A percentile compares a stretch with the other conserved stretches of the same genome.
Evolutionary conservation across 2,888 invertebrate genomes (phyloP).

Genomic region (Lycocerus yunnanus): DNA sequence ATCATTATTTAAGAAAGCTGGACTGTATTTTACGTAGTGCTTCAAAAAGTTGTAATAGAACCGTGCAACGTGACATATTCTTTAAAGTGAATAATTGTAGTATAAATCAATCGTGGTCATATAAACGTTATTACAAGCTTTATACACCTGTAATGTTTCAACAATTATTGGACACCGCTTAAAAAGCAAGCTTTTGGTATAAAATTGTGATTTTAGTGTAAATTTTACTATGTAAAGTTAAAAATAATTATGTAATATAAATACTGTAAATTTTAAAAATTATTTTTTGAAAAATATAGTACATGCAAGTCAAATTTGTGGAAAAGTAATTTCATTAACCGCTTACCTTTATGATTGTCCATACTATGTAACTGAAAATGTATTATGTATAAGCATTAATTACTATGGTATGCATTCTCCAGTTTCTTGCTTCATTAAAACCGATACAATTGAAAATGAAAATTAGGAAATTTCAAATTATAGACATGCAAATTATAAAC

Average conservation of each 20-base stretch:
- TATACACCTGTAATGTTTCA: slow-evolving; percentile 48
- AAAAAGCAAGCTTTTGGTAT: slow-evolving; percentile 19
- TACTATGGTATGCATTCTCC: too few species aligned
- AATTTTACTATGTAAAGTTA: neutral
- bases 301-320: neutral
- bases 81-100: slow-evolving; percentile 36
- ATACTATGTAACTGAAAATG: too few species aligned
- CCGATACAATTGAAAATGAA: too few species aligned
- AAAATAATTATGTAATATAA: slow-evolving; percentile 10
- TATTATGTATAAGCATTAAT: too few species aligned
- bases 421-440: too few species aligned
- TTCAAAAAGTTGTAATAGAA: slow-evolving; percentile 25
- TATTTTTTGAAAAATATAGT: slow-evolving; percentile 26
- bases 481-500: too few species aligned
- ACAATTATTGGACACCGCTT: slow-evolving; percentile 48
- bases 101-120: slow-evolving; percentile 37
- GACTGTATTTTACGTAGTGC: slow-evolving; percentile 18
- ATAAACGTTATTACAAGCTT: slow-evolving; percentile 31
- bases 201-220: slow-evolving; percentile 26
- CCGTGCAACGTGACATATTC: slow-evolving; percentile 33
- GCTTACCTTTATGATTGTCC: neutral
- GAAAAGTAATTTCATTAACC: neutral
- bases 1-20: slow-evolving; percentile 1
- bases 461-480: too few species aligned
- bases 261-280: slow-evolving; percentile 22